Percentiles rank a stretch among this genome's conserved stretches.
These are phyloP conservation scores for Archips xylosteana DNA, from an alignment of 2,888 invertebrate species.

Conservation along the genomic window DNA sequence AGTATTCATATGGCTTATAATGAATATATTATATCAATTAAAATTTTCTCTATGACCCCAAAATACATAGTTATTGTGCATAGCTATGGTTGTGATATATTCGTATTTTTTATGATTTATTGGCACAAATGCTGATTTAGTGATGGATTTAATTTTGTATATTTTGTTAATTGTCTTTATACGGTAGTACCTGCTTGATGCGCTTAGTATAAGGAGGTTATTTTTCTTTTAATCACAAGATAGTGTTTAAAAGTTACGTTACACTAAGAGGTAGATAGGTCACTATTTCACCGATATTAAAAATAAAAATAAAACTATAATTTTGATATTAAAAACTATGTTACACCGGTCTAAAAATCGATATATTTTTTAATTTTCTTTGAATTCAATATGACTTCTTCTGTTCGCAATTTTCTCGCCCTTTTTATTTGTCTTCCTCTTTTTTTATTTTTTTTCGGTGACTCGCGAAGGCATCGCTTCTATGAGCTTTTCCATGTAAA, in stretches of 20 bases:
- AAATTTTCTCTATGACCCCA: conserved; percentile 21
- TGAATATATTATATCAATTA: background rate
- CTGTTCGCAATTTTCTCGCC: too few relatives aligned
- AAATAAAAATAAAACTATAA: background rate
- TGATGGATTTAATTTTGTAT: conserved; percentile 25
- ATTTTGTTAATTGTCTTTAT: conserved; percentile 18
- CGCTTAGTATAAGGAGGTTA: conserved; percentile 1
- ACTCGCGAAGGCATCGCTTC: conserved; percentile 68
- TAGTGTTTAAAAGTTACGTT: background rate
- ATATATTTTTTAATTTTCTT: too few relatives aligned
- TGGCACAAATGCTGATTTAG: conserved; percentile 48
- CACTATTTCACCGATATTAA: background rate
- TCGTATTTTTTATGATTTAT: conserved; percentile 42
- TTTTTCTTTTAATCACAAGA: background rate
- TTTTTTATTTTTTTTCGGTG: background rate
- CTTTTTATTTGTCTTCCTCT: background rate
- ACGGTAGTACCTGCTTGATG: conserved; percentile 21
- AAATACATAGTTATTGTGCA: conserved; percentile 35
- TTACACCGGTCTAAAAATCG: too few relatives aligned
- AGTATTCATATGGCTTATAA: conserved; percentile 18
- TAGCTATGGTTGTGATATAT: conserved; percentile 47
- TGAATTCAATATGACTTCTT: too few relatives aligned
- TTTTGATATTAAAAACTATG: too few relatives aligned
- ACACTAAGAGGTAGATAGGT: background rate
- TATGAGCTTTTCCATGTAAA: conserved; percentile 68